phyloP scores from a whole-genome alignment of 2,113 vertebrate species.

The Poicephalus meyeri region DNA sequence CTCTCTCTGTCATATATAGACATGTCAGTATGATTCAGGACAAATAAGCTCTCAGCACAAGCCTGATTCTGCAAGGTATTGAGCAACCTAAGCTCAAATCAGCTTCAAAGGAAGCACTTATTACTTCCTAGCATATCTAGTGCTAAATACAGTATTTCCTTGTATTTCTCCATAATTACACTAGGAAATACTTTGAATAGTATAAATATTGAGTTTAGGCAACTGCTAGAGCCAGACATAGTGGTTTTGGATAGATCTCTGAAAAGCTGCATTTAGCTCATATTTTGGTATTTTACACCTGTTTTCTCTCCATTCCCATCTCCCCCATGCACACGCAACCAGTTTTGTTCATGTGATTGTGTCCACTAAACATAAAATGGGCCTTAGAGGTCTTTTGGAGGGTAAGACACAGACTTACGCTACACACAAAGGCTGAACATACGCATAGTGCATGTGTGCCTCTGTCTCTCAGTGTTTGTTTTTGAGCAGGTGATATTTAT shows the following conservation, averaged over 20 bases:
- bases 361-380: neutral
- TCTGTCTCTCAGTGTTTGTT: neutral
- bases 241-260: neutral
- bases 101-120: conserved; percentile 15
- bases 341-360: neutral
- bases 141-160: conserved; percentile 15
- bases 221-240: conserved; percentile 12
- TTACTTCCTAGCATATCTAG: conserved; percentile 1
- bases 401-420: fast-evolving
- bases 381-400: neutral
- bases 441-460: fast-evolving
- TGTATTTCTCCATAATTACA: conserved; percentile 7
- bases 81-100: neutral
- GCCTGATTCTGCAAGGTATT: neutral
- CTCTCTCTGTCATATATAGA: neutral
- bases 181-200: conserved; percentile 54
- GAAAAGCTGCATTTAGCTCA: neutral
- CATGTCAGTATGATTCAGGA: neutral
- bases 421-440: neutral
- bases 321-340: fast-evolving
- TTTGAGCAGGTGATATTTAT: neutral
- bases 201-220: conserved; percentile 58
- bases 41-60: neutral
- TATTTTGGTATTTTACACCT: neutral
- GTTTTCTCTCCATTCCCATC: neutral